These are phyloP conservation scores for Drosophila rhopaloa DNA, from an alignment of 1,140 invertebrate genomes.

Conservation along the genomic window DNA sequence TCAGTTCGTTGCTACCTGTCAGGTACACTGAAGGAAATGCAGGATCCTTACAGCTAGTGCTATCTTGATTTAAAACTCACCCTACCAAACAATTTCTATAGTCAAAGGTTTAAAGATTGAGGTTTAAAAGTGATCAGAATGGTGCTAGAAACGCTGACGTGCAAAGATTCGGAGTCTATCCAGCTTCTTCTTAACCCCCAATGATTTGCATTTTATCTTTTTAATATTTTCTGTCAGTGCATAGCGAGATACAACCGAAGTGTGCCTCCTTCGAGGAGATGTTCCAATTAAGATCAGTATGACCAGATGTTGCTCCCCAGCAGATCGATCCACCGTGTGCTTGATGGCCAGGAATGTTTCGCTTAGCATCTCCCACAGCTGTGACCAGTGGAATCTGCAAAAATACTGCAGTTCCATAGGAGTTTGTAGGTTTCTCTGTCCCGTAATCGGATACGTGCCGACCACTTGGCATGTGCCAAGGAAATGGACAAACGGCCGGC, in stretches of 20 bases:
- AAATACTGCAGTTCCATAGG: neutral
- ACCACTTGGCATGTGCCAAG: conserved; percentile 77
- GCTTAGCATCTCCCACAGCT: conserved; percentile 57
- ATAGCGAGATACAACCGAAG: neutral
- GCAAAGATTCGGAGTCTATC: no score
- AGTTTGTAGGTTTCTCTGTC: conserved; percentile 29
- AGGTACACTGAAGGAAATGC: neutral
- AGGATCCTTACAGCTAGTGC: no score
- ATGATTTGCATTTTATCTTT: neutral
- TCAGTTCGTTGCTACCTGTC: conserved; percentile 43
- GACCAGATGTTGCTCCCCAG: conserved; percentile 57
- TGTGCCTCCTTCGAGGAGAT: conserved; percentile 15
- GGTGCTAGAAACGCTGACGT: no score
- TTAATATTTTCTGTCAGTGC: conserved; percentile 6
- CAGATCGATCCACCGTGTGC: conserved; percentile 43
- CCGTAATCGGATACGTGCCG: conserved; percentile 56
- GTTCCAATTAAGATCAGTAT: conserved; percentile 71
- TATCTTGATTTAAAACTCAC: no score
- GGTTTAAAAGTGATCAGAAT: no score
- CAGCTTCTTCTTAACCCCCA: no score
- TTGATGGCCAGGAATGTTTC: conserved; percentile 46
- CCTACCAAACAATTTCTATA: no score
- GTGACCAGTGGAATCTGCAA: conserved; percentile 40
- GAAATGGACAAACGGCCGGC: conserved; percentile 61
- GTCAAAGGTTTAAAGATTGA: no score